Base-by-base conservation (phyloP, 2,888 invertebrate genomes). In the Cecidostiba fungosa region DNA sequence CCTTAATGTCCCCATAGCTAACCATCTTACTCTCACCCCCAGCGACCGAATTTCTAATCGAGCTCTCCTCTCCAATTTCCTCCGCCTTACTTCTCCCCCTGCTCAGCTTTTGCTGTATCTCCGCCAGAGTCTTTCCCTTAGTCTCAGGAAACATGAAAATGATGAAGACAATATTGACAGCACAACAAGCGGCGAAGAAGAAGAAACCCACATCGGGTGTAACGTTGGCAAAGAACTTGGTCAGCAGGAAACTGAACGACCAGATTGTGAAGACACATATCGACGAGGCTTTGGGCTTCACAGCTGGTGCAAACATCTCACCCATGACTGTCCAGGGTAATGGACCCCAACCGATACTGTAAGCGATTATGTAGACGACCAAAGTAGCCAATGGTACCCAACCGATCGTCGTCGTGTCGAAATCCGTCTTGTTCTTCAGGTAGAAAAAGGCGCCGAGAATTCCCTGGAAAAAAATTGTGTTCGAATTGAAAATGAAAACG, bases 81-180 rank as follows among this genome's bases (percentile, higher is more conserved):
- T 85, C 95, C 94, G 39, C 5, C 8, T 19, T 10, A 19, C 10
- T 72, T 2, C n/a, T 39, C 10, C 3, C 6, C 8, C 62, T 96
- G 94, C 90, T 95, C 95, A 83, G 95, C 95, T 93, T 97, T 81
- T 95, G 95, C 93, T 97, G 96, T 88, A 98, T 98, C 94, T 98
- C 96, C 90, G 96, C 96, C 90, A 97, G 95, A 89, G 97, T 96
- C 93, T 97, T 96, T 43, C 97, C 98, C 93, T 97, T 97, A 0
- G 98, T 98, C 94, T 98, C 98, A 14, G 98, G 97, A 32, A 98
- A 95, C 80, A 96, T 92, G 89, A 96, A 95, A 84, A 95, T 93
- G 0, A 96, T 95, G 93, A 97, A 98, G 26, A 92, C 87, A 91
- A 96, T 94, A 91, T 96, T 96, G 0, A 96, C 94, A 0, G 94